Evolutionary conservation across 1,140 invertebrate genomes (phyloP).

Genomic region (Drosophila equinoxialis): DNA sequence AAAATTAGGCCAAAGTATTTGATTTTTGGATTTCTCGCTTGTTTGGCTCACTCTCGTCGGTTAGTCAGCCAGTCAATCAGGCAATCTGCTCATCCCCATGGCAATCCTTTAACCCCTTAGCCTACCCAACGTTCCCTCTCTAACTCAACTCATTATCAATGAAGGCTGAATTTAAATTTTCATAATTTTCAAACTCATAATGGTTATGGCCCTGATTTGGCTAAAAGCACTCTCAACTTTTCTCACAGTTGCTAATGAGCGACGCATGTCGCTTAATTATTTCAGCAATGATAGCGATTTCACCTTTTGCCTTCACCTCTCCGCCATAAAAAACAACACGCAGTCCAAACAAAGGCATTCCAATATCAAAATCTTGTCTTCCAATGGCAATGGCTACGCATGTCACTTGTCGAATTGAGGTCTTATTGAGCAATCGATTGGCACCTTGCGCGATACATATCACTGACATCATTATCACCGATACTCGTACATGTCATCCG

Average conservation of each 20-base stretch:
- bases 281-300: not conserved
- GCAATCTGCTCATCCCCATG: conserved; percentile 34
- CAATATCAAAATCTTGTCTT: conserved; percentile 11
- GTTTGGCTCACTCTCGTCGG: conserved; percentile 37
- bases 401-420: conserved; percentile 38
- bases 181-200: conserved; percentile 75
- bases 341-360: conserved; percentile 15
- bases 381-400: conserved; percentile 41
- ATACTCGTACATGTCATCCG: conserved; percentile 32
- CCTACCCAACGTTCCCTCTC: too few species aligned
- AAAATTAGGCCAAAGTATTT: conserved; percentile 72
- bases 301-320: not conserved
- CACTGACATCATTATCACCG: conserved; percentile 70
- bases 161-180: conserved; percentile 64
- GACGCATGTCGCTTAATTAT: conserved; percentile 54
- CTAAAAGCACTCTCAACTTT: conserved; percentile 30
- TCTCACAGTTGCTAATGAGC: conserved; percentile 56
- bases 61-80: conserved; percentile 31
- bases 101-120: not conserved
- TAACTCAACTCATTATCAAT: conserved; percentile 14
- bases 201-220: conserved; percentile 67
- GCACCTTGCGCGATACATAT: conserved; percentile 62
- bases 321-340: not conserved
- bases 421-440: conserved; percentile 72
- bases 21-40: conserved; percentile 72